Base-by-base conservation (phyloP, 2,113 vertebrate genomes). In the Corythaixoides concolor region DNA sequence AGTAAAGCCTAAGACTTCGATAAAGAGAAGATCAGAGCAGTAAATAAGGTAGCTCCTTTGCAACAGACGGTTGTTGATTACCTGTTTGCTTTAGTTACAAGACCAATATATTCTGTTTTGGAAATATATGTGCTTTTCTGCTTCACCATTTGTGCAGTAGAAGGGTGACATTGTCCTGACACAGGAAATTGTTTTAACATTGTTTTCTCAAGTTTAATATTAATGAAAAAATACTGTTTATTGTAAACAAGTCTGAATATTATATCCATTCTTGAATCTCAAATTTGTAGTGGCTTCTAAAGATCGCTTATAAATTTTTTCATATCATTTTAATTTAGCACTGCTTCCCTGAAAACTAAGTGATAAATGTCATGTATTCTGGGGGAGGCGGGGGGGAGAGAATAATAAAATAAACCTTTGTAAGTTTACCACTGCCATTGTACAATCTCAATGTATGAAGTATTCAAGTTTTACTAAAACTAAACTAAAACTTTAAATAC, bases 391-490 rank as follows among this genome's bases (percentile, higher is more conserved):
- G n/a, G n/a, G n/a, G n/a, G n/a, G 7, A 20, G 18, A 9, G 17
- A 32, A 20, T 17, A 32, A 12, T 17, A 12, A 15, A 39, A 56
- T 18, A 32, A 60, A 66, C 6, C 3, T 16, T 37, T 52, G 7
- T 23, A 75, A n/a, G 4, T 1, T 56, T 52, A 15, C 2, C 9
- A 20, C 4, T 35, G 15, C 0, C 20, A 28, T 13, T 30, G 12
- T 5, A 70, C 4, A 62, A 39, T 32, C 8, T 26, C 21, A 30
- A 2, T 35, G 5, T 27, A 47, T 17, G 47, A 69, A 64, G 5
- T 56, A 11, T 32, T 75, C 6, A 52, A 11, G 8, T 70, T 91
- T 78, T 86, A 14, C 12, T 81, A 59, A 33, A 13, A 43, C 4
- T 49, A 33, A 69, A 72, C 4, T 28, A 37, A 72, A 55, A n/a